Evolutionary conservation across 2,888 invertebrate genomes (phyloP), one percentile per base, ranked within the genome.

Genomic region (Harpalus rubripes): DNA sequence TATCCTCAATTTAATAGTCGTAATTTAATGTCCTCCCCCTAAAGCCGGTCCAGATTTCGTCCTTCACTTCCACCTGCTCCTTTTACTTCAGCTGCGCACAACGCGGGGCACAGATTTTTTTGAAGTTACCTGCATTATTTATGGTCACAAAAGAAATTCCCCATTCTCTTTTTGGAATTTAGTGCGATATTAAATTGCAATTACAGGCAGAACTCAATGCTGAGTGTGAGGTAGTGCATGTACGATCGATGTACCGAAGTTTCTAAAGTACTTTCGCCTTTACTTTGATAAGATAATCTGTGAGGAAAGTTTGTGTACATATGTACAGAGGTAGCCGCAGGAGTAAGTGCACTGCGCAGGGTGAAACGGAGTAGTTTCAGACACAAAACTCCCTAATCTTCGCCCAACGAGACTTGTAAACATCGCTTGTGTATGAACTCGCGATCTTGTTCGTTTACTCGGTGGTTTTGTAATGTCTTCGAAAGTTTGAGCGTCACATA

Each of bases 401-500:
- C 85, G 86, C 85, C 86, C 81, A 86, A 87, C 87, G 87, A 87
- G 87, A 87, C 87, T 87, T 87, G 87, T 88, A 87, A 88, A 88
- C 87, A 88, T 86, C 84, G 86, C 85, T 85, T 84, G 74, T 83
- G 83, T 76, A 85, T 86, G 86, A 87, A 86, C 81, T 87, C 85
- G 85, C 86, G 85, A 86, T 86, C 84, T 85, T 86, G 86, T 87
- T 86, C 86, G 86, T 86, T 86, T 86, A 86, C 86, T 86, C 86
- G 87, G 87, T 81, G 87, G 87, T 87, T 86, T 86, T 86, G 86
- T 86, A 87, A 86, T 86, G 86, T 85, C 85, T 87, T 86, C 81
- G 78, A 80, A 85, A 86, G 85, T 86, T 86, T 85, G 81, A 85
- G 84, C 59, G 58, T 59, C 82, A 82, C 82, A 82, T 58, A 76